Evolutionary conservation across 2,888 invertebrate species (phyloP).

Genomic region (Sphinx pinastri): DNA sequence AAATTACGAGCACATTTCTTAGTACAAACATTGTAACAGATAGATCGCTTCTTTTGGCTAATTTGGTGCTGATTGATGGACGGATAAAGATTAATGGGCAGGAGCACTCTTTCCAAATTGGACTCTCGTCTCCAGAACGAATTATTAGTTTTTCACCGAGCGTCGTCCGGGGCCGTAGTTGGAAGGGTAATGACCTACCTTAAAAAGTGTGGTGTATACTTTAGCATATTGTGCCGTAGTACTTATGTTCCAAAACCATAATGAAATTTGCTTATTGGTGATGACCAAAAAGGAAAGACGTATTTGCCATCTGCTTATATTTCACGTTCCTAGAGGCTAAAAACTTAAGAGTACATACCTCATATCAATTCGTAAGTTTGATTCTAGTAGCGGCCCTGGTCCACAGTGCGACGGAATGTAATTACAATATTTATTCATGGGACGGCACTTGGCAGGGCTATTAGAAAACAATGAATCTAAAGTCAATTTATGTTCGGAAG

Average conservation of each 20-base stretch:
- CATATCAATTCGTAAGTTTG: too few species aligned
- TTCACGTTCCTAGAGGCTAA: too few species aligned
- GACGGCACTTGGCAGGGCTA: conserved; percentile 39
- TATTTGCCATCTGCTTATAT: too few species aligned
- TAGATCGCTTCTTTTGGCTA: conserved; percentile 50
- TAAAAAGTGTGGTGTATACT: neutral
- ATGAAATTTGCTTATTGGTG: too few species aligned
- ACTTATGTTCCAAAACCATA: too few species aligned
- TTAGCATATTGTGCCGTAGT: neutral
- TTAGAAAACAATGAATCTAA: conserved; percentile 55
- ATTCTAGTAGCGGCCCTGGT: neutral
- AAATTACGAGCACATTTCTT: neutral
- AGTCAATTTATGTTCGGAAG: conserved; percentile 50
- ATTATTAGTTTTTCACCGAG: conserved; percentile 66
- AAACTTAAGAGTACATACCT: too few species aligned
- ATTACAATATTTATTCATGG: conserved; percentile 62
- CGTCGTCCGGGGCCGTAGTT: conserved; percentile 32
- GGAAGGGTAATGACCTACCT: neutral
- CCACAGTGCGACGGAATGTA: conserved; percentile 35
- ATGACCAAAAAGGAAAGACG: too few species aligned
- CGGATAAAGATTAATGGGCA: conserved; percentile 68
- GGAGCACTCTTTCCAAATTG: conserved; percentile 68
- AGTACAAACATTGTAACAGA: conserved; percentile 28
- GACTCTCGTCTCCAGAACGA: conserved; percentile 49
- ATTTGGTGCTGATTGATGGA: conserved; percentile 58